Percentiles rank a stretch among this genome's conserved stretches.
phyloP scores from a whole-genome alignment of 2,888 invertebrate species.

The Ptilodon capucinus region DNA sequence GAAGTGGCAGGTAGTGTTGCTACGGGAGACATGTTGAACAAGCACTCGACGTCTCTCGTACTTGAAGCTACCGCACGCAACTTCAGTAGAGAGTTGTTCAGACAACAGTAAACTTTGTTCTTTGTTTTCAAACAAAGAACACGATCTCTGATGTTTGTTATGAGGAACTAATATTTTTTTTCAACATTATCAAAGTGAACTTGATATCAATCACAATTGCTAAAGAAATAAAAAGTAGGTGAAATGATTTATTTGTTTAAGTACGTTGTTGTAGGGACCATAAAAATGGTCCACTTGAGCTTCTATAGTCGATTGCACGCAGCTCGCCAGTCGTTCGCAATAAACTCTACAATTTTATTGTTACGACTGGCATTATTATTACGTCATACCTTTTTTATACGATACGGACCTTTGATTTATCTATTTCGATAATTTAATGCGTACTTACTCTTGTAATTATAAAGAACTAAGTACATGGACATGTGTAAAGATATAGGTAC shows the following conservation, averaged over 20 bases:
- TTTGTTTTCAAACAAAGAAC: constrained; percentile 44
- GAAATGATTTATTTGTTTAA: constrained; percentile 61
- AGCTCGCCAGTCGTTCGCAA: constrained; percentile 48
- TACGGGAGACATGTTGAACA: constrained; percentile 73
- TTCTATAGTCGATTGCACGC: constrained; percentile 50
- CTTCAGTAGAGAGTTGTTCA: constrained; percentile 51
- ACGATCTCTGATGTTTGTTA: constrained; percentile 26
- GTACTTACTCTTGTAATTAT: constrained; percentile 4
- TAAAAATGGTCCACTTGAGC: constrained; percentile 59
- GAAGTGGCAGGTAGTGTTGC: constrained; percentile 34
- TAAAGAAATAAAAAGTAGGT: constrained; percentile 41
- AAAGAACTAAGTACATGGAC: constrained; percentile 3
- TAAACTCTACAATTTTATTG: constrained; percentile 65
- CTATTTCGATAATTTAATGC: not conserved
- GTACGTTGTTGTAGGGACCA: constrained; percentile 33
- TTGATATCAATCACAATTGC: constrained; percentile 34
- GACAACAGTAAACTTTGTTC: constrained; percentile 47
- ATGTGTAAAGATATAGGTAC: not conserved
- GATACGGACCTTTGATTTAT: constrained; percentile 6
- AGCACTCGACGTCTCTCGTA: constrained; percentile 58
- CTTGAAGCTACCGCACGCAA: constrained; percentile 61
- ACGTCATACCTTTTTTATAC: constrained; percentile 41
- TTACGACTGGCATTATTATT: constrained; percentile 45
- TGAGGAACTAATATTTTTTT: too few relatives aligned
- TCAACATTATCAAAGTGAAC: too few relatives aligned